Base-by-base conservation (phyloP, 2,113 vertebrate genomes). In the Blennius ocellaris region DNA sequence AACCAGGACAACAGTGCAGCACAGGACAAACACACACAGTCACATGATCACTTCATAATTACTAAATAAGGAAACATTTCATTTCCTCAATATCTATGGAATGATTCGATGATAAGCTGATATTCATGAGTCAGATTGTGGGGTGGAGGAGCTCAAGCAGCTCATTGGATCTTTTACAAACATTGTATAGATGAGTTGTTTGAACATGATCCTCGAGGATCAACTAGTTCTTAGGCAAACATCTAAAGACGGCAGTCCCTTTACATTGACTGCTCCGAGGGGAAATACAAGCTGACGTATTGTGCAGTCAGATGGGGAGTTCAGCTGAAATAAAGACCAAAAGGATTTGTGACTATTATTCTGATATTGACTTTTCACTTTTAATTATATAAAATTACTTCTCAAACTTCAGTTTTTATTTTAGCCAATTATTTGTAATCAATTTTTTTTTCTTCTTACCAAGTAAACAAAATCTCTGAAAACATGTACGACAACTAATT, bases 141-240 rank as follows among this genome's bases (percentile, higher is more conserved):
- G 54, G 78, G 81, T 43, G 69, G 54, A 7, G 53, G 6, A 39
- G 41, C 5, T 1, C 54, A 6, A 62, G 14, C 21, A 44, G 16
- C 21, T 56, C 6, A 38, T 48, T n/a, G 0, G 8, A 57, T 49
- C 66, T 54, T 85, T 40, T 11, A 8, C 56, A 84, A 75, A 80
- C 69, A 78, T 0, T 16, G 48, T 6, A 10, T 61, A 48, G 30
- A n/a, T 61, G 10, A 62, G 45, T 17, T 70, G 77, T 73, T 60
- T 66, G 45, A 72, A 14, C 2, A 36, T 1, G 11, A 60, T 70
- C 12, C 47, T 17, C 17, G 30, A 6, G 66, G 38, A 82, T 66
- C 40, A 68, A 43, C 11, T 0, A 16, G 16, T 38, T 16, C 17
- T 37, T 58, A 11, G 48, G 36, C 59, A 84, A 86, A 86, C 39